These are phyloP conservation scores for Geococcyx californianus DNA, from an alignment of 2,113 vertebrate genomes.

Conservation along the genomic window DNA sequence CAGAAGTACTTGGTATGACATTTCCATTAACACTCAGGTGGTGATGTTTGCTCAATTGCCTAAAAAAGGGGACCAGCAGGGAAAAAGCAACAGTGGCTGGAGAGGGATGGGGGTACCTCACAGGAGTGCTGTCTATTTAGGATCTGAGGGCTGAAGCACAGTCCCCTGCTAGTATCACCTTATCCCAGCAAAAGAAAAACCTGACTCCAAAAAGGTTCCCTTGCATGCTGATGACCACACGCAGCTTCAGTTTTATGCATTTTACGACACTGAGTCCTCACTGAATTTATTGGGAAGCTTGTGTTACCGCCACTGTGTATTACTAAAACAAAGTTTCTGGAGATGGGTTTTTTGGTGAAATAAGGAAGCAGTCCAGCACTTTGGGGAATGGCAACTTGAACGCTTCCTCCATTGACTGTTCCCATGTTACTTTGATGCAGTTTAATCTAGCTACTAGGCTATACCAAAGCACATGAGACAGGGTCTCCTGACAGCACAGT, in stretches of 20 bases:
- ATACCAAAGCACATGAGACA: background rate
- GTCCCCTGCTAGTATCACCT: background rate
- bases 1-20: background rate
- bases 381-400: background rate
- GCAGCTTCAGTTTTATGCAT: background rate
- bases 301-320: background rate
- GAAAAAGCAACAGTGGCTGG: background rate
- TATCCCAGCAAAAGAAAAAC: background rate
- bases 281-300: background rate
- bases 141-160: background rate
- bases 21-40: constrained; percentile 11
- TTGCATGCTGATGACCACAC: background rate
- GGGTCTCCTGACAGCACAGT: background rate
- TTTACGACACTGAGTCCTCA: background rate
- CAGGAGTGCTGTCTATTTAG: background rate
- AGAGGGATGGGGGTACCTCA: rapidly evolving
- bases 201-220: background rate
- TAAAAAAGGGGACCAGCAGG: background rate
- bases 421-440: background rate
- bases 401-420: background rate
- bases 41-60: background rate
- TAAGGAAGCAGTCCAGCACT: background rate
- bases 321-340: background rate
- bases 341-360: background rate
- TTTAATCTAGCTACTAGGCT: background rate